Percentiles rank a stretch among this genome's conserved stretches.
Evolutionary conservation across 2,113 vertebrate genomes (phyloP).

Genomic region (Cyrtonyx montezumae): DNA sequence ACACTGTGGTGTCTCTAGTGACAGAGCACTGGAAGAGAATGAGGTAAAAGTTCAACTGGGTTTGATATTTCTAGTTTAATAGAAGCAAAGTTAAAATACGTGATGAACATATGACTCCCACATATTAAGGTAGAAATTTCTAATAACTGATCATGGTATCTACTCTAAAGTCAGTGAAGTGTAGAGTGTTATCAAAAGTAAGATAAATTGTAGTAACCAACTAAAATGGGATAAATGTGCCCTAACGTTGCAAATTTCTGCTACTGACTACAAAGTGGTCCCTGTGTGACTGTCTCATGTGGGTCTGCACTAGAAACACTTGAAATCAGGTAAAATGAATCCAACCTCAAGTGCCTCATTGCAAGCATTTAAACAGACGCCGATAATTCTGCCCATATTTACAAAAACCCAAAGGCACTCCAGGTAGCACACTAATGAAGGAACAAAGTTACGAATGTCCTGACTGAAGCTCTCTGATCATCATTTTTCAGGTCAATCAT

Average conservation of each 20-base stretch:
- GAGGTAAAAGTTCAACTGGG: background rate
- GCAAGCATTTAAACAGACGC: background rate
- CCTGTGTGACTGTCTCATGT: background rate
- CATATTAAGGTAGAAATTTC: background rate
- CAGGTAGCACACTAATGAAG: background rate
- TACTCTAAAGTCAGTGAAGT: background rate
- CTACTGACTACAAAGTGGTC: background rate
- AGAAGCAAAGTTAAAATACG: background rate
- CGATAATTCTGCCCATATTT: background rate
- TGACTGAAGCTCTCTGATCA: background rate
- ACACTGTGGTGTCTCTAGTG: background rate
- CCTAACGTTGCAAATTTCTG: background rate
- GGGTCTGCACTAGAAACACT: background rate
- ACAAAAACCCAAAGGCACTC: background rate
- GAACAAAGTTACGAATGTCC: background rate
- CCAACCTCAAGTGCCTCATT: background rate
- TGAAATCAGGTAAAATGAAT: slow-evolving; percentile 2
- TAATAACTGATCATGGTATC: background rate
- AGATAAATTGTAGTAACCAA: background rate
- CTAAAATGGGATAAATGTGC: background rate
- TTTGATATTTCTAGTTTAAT: background rate
- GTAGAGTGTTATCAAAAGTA: background rate
- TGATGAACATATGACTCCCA: background rate
- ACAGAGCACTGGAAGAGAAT: background rate
- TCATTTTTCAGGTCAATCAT: background rate